Conservation (phyloP, 37 sponge, comb jelly and placozoan genomes). For the Tethya wilhelma region DNA sequence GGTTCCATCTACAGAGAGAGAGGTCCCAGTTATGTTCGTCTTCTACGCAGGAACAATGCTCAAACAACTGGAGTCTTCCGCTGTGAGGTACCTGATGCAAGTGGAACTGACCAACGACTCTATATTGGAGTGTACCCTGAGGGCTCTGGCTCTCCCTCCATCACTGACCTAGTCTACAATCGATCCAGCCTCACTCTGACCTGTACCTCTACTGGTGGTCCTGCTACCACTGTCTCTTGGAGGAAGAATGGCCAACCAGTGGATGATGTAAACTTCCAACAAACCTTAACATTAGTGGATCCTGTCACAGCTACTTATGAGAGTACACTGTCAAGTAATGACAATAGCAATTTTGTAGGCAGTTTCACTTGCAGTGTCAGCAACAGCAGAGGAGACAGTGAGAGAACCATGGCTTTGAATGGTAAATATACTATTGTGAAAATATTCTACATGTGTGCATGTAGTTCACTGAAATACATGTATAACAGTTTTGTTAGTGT, state of each 20-base stretch:
- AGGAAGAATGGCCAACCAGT: slow-evolving; percentile 9
- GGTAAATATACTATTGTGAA: too few relatives aligned
- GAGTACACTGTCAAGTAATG: neutral
- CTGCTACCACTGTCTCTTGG: slow-evolving; percentile 23
- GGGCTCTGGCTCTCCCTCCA: neutral
- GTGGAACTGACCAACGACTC: too few relatives aligned
- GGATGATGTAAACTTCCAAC: neutral
- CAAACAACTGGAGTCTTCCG: too few relatives aligned
- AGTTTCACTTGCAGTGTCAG: slow-evolving; percentile 15
- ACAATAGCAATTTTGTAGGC: too few relatives aligned
- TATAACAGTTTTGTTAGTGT: too few relatives aligned
- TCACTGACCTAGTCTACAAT: neutral
- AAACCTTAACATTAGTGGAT: neutral
- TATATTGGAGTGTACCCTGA: too few relatives aligned
- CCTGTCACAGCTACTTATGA: slow-evolving; percentile 19
- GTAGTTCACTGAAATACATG: too few relatives aligned
- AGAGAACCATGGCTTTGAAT: too few relatives aligned
- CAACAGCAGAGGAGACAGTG: too few relatives aligned
- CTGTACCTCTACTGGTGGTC: slow-evolving; percentile 32
- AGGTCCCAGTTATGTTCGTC: slow-evolving; percentile 8
- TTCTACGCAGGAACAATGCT: neutral
- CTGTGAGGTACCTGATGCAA: too few relatives aligned
- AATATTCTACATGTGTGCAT: too few relatives aligned
- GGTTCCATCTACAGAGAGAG: neutral
- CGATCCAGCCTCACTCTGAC: neutral